These are phyloP conservation scores for Notolabrus celidotus DNA, from an alignment of 2,797 vertebrate genomes.

Conservation along the genomic window DNA sequence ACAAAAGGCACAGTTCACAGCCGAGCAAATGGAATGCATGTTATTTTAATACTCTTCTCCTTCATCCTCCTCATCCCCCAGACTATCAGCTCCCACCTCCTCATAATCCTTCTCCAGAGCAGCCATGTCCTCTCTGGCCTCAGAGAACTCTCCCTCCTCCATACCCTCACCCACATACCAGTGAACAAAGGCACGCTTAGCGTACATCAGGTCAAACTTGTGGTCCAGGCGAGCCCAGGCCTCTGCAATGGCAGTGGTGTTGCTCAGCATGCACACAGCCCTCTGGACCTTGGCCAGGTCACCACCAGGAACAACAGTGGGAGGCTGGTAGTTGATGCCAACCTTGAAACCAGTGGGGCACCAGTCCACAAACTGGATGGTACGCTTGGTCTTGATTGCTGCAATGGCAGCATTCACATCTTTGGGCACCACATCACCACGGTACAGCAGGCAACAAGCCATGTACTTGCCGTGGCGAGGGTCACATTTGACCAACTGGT, in stretches of 20 bases:
- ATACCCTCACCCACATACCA: slow-evolving; percentile 80
- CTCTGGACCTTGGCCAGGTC: slow-evolving; percentile 88
- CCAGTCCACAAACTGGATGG: slow-evolving; percentile 81
- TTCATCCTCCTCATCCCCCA: slow-evolving; percentile 74
- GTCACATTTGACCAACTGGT: slow-evolving; percentile 87
- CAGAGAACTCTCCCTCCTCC: slow-evolving; percentile 81
- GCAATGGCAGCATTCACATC: slow-evolving; percentile 90
- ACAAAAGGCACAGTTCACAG: not conserved
- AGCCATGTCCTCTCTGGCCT: slow-evolving; percentile 80
- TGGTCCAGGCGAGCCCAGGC: slow-evolving; percentile 82
- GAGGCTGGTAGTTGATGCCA: slow-evolving; percentile 82
- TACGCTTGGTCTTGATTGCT: slow-evolving; percentile 85
- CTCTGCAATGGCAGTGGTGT: slow-evolving; percentile 78
- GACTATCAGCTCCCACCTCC: slow-evolving; percentile 79
- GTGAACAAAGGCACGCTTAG: slow-evolving; percentile 78
- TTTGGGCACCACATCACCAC: slow-evolving; percentile 89
- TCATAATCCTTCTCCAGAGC: slow-evolving; percentile 78
- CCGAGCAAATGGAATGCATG: not conserved
- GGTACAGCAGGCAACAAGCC: slow-evolving; percentile 81
- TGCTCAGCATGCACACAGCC: slow-evolving; percentile 82
- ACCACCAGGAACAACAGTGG: slow-evolving; percentile 83
- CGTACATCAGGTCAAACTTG: slow-evolving; percentile 81
- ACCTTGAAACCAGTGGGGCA: slow-evolving; percentile 64
- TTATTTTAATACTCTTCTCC: not conserved
- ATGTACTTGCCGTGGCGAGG: slow-evolving; percentile 75